phyloP scores from a whole-genome alignment of 2,113 vertebrate species.

The Ellobius talpinus region DNA sequence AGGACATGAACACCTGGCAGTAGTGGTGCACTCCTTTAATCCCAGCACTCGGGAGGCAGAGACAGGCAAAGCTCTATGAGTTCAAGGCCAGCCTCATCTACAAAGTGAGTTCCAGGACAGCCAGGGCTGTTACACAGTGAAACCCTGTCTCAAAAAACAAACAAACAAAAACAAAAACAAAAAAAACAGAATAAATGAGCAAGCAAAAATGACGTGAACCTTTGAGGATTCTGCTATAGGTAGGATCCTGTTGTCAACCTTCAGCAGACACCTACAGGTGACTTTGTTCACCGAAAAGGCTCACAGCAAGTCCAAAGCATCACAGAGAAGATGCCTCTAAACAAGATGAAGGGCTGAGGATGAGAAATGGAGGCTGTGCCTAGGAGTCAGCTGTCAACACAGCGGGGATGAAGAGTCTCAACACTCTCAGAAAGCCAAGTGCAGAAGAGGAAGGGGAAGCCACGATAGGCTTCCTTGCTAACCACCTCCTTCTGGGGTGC shows the following conservation, averaged over 20 bases:
- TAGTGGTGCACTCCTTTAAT: too few relatives aligned
- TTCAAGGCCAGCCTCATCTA: too few relatives aligned
- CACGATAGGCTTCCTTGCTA: slow-evolving; percentile 24
- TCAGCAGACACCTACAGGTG: neutral
- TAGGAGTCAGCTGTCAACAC: neutral
- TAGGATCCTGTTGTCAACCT: neutral
- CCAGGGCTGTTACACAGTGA: too few relatives aligned
- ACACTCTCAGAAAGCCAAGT: neutral
- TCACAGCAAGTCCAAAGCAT: neutral
- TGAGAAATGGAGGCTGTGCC: neutral
- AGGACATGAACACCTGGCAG: too few relatives aligned
- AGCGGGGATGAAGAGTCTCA: neutral
- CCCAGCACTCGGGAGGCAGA: too few relatives aligned
- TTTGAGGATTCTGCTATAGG: neutral
- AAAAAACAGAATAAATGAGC: too few relatives aligned
- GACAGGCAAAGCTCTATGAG: too few relatives aligned
- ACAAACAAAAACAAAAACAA: too few relatives aligned
- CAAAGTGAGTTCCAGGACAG: too few relatives aligned
- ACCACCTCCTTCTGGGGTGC: slow-evolving; percentile 56
- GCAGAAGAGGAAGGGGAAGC: slow-evolving; percentile 54
- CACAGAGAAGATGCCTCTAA: neutral
- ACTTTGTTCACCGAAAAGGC: neutral
- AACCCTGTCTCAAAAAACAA: too few relatives aligned
- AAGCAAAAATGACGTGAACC: neutral
- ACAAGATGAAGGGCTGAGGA: neutral